phyloP scores from a whole-genome alignment of 1,140 invertebrate genomes.

The Rhopalosiphum padi region DNA sequence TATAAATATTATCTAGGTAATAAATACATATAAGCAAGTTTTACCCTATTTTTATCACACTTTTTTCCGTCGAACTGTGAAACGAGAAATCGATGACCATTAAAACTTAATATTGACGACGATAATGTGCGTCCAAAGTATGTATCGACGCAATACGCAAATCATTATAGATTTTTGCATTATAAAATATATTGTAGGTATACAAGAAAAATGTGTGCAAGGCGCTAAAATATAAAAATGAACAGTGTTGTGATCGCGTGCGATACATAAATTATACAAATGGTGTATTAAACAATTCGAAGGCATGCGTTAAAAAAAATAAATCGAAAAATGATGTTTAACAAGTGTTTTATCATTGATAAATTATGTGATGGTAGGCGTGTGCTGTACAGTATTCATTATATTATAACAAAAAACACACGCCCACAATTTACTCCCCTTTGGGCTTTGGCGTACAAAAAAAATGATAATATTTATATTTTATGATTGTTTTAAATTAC shows the following conservation, averaged over 20 bases:
- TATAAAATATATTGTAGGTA: background rate
- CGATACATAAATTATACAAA: background rate
- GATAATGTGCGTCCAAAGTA: background rate
- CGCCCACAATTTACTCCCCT: conserved; percentile 39
- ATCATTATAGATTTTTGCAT: background rate
- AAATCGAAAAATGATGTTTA: conserved; percentile 13
- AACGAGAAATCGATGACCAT: background rate
- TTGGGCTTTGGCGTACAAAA: background rate
- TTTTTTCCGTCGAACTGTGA: background rate
- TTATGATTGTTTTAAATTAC: background rate
- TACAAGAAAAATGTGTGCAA: background rate
- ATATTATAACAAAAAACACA: conserved; percentile 7
- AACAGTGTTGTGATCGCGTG: background rate
- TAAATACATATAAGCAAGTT: background rate
- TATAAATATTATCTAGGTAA: too few species aligned
- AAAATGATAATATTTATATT: background rate
- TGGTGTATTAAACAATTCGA: background rate
- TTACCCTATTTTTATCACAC: background rate
- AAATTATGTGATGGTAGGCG: conserved; percentile 11
- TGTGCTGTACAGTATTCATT: background rate
- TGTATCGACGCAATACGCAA: background rate
- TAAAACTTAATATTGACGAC: background rate
- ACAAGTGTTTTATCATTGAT: conserved; percentile 19
- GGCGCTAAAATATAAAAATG: background rate
- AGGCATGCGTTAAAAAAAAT: background rate